phyloP scores from a whole-genome alignment of 2,113 vertebrate genomes.

The Nymphicus hollandicus region DNA sequence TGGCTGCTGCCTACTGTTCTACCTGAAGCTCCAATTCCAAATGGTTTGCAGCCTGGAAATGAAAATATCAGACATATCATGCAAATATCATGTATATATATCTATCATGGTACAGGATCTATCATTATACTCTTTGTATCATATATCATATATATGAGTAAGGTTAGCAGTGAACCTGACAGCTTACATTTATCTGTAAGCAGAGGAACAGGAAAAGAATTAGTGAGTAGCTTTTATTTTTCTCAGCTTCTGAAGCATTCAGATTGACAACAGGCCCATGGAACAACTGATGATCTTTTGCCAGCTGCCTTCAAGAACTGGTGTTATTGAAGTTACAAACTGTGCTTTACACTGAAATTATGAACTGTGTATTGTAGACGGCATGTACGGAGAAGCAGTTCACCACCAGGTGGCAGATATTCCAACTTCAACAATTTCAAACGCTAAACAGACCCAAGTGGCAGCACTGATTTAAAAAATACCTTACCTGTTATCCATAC shows the following conservation, averaged over 20 bases:
- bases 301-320: not conserved
- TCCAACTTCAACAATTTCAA: not conserved
- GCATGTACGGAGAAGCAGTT: not conserved
- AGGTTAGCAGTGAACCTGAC: not conserved
- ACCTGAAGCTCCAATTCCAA: not conserved
- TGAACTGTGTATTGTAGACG: not conserved
- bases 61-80: not conserved
- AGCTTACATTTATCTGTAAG: not conserved
- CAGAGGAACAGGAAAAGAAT: not conserved
- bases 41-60: not conserved
- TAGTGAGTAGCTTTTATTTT: not conserved
- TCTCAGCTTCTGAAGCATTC: not conserved
- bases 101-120: not conserved
- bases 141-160: not conserved
- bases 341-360: not conserved
- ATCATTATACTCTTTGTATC: not conserved
- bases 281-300: not conserved
- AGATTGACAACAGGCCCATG: not conserved
- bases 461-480: not conserved
- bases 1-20: not conserved
- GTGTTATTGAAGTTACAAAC: not conserved
- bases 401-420: slow-evolving; percentile 18
- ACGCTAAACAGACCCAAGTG: fast-evolving
- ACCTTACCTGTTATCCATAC: fast-evolving
- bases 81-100: not conserved